Base-by-base conservation (phyloP, 1,140 invertebrate genomes). In the Platyscapa corneri region DNA sequence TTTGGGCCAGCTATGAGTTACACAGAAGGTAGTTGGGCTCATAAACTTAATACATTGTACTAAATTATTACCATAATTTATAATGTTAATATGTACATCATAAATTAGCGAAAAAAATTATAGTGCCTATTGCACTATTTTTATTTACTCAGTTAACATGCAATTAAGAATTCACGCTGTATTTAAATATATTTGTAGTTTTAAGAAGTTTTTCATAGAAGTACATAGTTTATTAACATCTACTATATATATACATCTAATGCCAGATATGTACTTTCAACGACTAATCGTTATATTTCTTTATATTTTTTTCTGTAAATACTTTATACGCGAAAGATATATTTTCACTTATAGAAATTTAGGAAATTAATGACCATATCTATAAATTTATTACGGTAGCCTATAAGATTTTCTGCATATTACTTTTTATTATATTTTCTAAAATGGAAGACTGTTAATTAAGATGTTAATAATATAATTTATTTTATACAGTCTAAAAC, bases 31-130 rank as follows among this genome's bases (percentile, higher is more conserved):
- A 70, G n/a, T 18, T 53, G 39, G 30, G 27, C 6, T 76, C 18
- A 42, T n/a, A n/a, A 74, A 27, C 37, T 12, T n/a, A 42, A 5
- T 5, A 60, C 34, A 39, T 10, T 39, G 18, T 30, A 39, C n/a
- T n/a, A n/a, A n/a, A n/a, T n/a, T n/a, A n/a, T n/a, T n/a, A n/a
- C 39, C 16, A 67, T 49, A 81, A 81, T 67, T 39, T 67, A 64
- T 16, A 81, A 42, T 70, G 67, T 80, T 80, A 67, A 30, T 70
- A 70, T 70, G 16, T 42, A 39, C 34, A 32, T 79, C 0, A 67
- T 67, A 65, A 67, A 32, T 81, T 67, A 37, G 46, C 5, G 32
- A 53, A 2, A 34, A 16, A 53, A 53, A 76, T 53, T 76, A 53
- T 34, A 53, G 12, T 76, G 34, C n/a, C 3, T 53, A 53, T 32